Evolutionary conservation across 2,113 vertebrate genomes (phyloP), one percentile per base, ranked within the genome.

Genomic region (Protobothrops flavoviridis): DNA sequence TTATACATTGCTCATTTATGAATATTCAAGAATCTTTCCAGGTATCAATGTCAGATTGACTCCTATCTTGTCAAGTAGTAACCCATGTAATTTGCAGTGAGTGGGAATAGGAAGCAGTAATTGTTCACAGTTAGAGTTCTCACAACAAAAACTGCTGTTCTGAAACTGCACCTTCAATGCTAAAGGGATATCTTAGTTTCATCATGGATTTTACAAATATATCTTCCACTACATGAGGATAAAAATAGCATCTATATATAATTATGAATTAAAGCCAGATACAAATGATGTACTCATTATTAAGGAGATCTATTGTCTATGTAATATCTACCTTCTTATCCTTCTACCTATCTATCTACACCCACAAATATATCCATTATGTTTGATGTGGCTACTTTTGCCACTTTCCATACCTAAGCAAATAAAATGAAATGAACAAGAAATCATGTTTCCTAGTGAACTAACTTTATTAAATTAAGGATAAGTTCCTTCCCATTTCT

Each of bases 171-270:
- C 26, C 87, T 87, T 23, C 15, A 57, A 29, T 45, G 21, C 59
- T 59, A 85, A 85, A 57, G 24, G 90, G 91, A 94, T 96, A 87
- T 7, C 87, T 91, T 56, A 13, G 15, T 69, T 86, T 89, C 0
- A 0, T 96, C 94, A 91, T 94, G 87, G 90, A 91, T 91, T 91
- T 93, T 95, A 61, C 50, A 92, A 26, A 48, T 92, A 91, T 12
- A 91, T 91, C 94, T 55, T 95, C 86, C 39, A 92, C 59, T 11
- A 87, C 39, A 52, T 93, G 45, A 0, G 48, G 93, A 26, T 91
- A 96, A 96, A 97, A 97, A 96, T 94, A 96, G 93, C 17, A 88
- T 93, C 45, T 10, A 4, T 89, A 89, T 48, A 93, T 96, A 94
- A 94, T 95, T 95, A 95, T 96, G 94, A 91, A 96, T 91, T 12